phyloP scores from a whole-genome alignment of 2,888 invertebrate species.

The Ennomos fuscantarius region DNA sequence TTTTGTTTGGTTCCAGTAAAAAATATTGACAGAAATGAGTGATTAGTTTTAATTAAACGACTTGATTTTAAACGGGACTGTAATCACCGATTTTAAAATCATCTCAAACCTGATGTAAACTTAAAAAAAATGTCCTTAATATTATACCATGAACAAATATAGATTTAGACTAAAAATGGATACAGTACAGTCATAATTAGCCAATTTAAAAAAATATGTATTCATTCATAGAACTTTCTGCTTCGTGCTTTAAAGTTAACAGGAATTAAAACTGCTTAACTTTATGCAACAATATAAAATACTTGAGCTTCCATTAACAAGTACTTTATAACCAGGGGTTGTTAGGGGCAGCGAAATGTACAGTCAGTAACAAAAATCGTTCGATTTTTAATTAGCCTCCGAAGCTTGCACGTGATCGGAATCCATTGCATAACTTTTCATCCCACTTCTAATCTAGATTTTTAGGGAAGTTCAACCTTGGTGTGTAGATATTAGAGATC shows the following conservation, averaged over 20 bases:
- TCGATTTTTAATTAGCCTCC: slow-evolving; percentile 83
- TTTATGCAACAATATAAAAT: slow-evolving; percentile 1
- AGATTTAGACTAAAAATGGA: too few species aligned
- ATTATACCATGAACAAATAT: too few species aligned
- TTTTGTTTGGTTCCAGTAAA: too few species aligned
- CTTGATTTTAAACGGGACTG: too few species aligned
- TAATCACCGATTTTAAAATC: too few species aligned
- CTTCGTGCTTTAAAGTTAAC: background rate
- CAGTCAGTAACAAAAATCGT: slow-evolving; percentile 77
- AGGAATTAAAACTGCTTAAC: slow-evolving; percentile 15
- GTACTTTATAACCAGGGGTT: slow-evolving; percentile 14
- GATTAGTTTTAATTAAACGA: too few species aligned
- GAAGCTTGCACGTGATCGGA: slow-evolving; percentile 72
- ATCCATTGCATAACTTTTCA: slow-evolving; percentile 66
- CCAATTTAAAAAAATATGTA: too few species aligned
- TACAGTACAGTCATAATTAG: too few species aligned
- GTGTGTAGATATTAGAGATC: slow-evolving; percentile 1
- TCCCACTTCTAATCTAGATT: slow-evolving; percentile 25
- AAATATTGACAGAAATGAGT: too few species aligned
- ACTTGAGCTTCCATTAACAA: slow-evolving; percentile 21
- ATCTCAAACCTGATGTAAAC: too few species aligned
- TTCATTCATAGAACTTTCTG: too few species aligned
- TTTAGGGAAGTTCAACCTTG: slow-evolving; percentile 8
- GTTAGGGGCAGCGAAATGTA: slow-evolving; percentile 54
- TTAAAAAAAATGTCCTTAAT: too few species aligned